Evolutionary conservation across 2,888 invertebrate genomes (phyloP).

Genomic region (Ferrisia virgata): DNA sequence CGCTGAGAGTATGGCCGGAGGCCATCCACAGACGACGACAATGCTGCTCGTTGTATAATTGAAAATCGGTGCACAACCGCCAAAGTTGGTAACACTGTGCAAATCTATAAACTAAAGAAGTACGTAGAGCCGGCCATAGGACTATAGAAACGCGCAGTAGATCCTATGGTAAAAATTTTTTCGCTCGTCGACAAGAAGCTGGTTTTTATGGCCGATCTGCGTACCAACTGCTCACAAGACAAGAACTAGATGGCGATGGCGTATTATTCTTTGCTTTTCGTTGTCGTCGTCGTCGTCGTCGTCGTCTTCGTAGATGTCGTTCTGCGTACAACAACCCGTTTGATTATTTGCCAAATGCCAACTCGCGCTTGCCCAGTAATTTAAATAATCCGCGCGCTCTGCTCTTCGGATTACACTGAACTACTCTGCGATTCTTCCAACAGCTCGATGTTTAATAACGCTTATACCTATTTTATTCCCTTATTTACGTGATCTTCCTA

Average conservation of each 20-base stretch:
- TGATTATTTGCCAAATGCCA: conserved; percentile 17
- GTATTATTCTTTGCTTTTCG: background rate
- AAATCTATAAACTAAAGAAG: background rate
- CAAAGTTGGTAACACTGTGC: background rate
- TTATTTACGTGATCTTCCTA: too few species aligned
- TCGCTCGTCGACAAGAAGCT: background rate
- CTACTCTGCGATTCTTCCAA: too few species aligned
- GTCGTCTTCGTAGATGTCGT: background rate
- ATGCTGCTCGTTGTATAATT: too few species aligned
- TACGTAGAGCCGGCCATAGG: background rate
- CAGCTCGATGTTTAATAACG: too few species aligned
- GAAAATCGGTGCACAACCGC: background rate
- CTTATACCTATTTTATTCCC: too few species aligned
- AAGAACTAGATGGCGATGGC: background rate
- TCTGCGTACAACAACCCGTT: background rate
- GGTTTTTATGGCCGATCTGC: background rate
- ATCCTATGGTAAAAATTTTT: background rate
- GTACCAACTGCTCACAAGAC: background rate
- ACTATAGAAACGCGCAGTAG: too few species aligned
- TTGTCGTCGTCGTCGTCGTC: background rate
- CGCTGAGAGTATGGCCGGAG: background rate
- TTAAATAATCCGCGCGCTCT: background rate
- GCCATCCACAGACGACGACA: too few species aligned
- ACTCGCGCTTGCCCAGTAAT: background rate
- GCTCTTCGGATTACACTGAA: background rate